phyloP scores from a whole-genome alignment of 2,797 vertebrate species.

The Sebastes iracundus region DNA sequence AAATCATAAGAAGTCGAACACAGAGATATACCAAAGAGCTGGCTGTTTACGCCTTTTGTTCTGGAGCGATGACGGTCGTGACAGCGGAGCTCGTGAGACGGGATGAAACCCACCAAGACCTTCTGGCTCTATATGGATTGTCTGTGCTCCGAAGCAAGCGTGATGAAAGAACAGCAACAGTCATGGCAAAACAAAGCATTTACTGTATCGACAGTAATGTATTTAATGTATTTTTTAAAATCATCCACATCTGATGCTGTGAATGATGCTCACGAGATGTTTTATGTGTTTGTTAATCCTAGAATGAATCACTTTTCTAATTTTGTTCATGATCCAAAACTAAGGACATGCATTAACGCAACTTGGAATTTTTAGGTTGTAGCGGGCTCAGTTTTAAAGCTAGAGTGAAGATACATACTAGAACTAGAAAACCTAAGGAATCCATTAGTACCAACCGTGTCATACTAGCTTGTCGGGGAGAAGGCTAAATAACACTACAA shows the following conservation, averaged over 20 bases:
- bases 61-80: constrained; percentile 47
- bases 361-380: too few relatives aligned
- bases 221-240: background rate
- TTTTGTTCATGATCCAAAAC: background rate
- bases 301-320: background rate
- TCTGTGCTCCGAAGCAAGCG: background rate
- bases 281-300: background rate
- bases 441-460: too few relatives aligned
- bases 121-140: constrained; percentile 8
- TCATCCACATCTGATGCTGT: background rate
- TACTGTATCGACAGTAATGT: background rate
- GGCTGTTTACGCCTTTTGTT: constrained; percentile 64
- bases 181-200: background rate
- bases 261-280: background rate
- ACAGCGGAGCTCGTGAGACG: constrained; percentile 32
- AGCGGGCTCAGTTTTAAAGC: too few relatives aligned
- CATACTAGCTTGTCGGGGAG: too few relatives aligned
- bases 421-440: too few relatives aligned
- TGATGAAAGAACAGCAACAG: constrained; percentile 22
- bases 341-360: too few relatives aligned
- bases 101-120: constrained; percentile 18
- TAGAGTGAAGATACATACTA: too few relatives aligned
- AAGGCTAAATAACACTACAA: too few relatives aligned
- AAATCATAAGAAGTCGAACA: constrained; percentile 62
- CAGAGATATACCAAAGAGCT: constrained; percentile 55